Evolutionary conservation across 2,113 vertebrate genomes (phyloP).

Genomic region (Benitochromis conjunctus): DNA sequence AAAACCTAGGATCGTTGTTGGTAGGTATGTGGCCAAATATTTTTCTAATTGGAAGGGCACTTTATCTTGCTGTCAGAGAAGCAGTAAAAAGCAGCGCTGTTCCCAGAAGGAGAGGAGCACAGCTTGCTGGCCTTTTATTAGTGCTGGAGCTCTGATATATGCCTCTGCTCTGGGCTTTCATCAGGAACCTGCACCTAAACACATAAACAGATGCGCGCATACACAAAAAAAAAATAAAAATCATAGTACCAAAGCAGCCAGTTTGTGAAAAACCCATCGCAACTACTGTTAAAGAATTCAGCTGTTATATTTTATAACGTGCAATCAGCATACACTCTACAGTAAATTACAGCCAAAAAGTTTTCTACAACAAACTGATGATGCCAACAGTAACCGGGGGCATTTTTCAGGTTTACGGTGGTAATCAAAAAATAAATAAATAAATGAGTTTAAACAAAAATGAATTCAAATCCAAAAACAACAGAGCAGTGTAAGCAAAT

Average conservation of each 20-base stretch:
- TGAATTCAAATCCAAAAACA: constrained; percentile 32
- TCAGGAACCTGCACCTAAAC: constrained; percentile 59
- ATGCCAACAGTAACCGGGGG: neutral
- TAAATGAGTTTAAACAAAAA: neutral
- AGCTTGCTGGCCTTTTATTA: constrained; percentile 78
- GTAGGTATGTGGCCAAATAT: constrained; percentile 79
- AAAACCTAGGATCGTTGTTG: constrained; percentile 56
- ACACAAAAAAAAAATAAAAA: constrained; percentile 14
- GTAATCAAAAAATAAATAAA: neutral
- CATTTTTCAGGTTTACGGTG: constrained; percentile 7
- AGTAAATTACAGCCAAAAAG: constrained; percentile 31
- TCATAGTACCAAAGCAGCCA: constrained; percentile 21
- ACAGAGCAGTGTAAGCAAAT: constrained; percentile 25
- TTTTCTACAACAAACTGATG: constrained; percentile 26
- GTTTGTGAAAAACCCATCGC: constrained; percentile 1
- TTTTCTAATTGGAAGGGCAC: constrained; percentile 82
- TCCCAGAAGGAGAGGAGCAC: constrained; percentile 76
- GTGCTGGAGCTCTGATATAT: constrained; percentile 74
- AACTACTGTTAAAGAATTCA: constrained; percentile 29
- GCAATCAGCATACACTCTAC: constrained; percentile 19
- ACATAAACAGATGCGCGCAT: constrained; percentile 48
- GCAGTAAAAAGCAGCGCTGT: constrained; percentile 73
- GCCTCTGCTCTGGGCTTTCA: constrained; percentile 73
- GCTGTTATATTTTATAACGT: constrained; percentile 20
- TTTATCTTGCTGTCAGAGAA: constrained; percentile 80